Evolutionary conservation across 2,888 invertebrate species (phyloP).

Genomic region (Agriopis leucophaearia): DNA sequence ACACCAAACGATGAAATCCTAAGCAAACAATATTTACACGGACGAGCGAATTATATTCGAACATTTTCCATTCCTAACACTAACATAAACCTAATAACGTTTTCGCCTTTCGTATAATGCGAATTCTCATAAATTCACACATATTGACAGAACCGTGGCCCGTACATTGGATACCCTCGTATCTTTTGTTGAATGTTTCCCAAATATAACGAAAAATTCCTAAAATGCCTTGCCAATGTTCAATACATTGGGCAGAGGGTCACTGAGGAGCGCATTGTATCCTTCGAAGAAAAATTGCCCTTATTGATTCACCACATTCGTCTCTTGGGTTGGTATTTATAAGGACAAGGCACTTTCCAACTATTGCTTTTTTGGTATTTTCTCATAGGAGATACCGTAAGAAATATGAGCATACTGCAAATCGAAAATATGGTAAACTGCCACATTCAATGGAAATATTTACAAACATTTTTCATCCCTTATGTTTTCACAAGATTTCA

Average conservation of each 20-base stretch:
- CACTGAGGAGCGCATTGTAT: conserved; percentile 44
- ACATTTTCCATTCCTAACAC: conserved; percentile 29
- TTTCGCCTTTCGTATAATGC: conserved; percentile 48
- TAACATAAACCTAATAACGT: conserved; percentile 32
- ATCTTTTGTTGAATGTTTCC: conserved; percentile 68
- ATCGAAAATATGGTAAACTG: background rate
- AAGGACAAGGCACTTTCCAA: conserved; percentile 13
- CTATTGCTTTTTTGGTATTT: conserved; percentile 15
- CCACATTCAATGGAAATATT: background rate
- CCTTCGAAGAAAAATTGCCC: conserved; percentile 23
- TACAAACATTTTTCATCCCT: background rate
- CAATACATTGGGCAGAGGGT: conserved; percentile 59
- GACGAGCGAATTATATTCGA: conserved; percentile 1
- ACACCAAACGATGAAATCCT: conserved; percentile 5
- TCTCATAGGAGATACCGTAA: background rate
- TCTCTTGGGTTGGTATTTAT: conserved; percentile 13
- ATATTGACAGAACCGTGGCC: conserved; percentile 67
- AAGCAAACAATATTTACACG: conserved; percentile 13
- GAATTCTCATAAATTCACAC: conserved; percentile 70
- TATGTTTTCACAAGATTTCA: background rate
- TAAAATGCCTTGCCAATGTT: conserved; percentile 61
- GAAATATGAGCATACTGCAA: background rate
- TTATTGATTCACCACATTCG: conserved; percentile 31
- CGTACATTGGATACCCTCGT: conserved; percentile 66
- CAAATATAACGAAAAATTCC: conserved; percentile 69